Evolutionary conservation across 2,888 invertebrate species (phyloP), one percentile per base, ranked within the genome.

Genomic region (Sepioteuthis lessoniana): DNA sequence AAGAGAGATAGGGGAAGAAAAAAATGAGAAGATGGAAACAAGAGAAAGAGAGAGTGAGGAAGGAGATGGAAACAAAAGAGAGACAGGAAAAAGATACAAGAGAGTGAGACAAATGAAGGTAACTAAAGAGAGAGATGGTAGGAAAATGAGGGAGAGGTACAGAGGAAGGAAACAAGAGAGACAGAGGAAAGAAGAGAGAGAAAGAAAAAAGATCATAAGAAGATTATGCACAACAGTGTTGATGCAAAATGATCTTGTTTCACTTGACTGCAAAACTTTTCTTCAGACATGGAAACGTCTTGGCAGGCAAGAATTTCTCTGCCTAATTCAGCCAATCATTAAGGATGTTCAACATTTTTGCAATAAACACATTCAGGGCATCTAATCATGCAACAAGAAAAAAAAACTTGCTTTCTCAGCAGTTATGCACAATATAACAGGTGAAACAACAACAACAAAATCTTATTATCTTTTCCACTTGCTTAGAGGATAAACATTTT

Each of bases 361-460:
- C 76, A n/a, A 76, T 10, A 76, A 76, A 76, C 19, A 93, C 35
- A 46, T 7, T 93, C n/a, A 46, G 35, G 46, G 93, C 46, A 93
- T 50, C 35, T 47, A 93, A 46, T 93, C 47, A 46, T 21, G 46
- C 93, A 93, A 93, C 46, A 93, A 50, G 93, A 35, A 50, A 93
- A 35, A 93, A 35, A 93, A 21, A 46, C 47, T 35, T 90, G 28
- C 46, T 38, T 92, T 92, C n/a, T 28, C 21, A 28, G 4, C 35
- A 38, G 28, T 28, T 21, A 47, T 4, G 16, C n/a, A 13, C 13
- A 60, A 31, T 31, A 10, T 25, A 31, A 5, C 21, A 76, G n/a
- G 3, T 16, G n/a, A 16, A 76, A 76, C n/a, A 76, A n/a, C 10
- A 60, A n/a, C 31, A 76, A n/a, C n/a, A 76, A 50, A 50, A 50